These are phyloP conservation scores for Rhabdomys pumilio DNA, from an alignment of 2,797 vertebrate species.

Conservation along the genomic window DNA sequence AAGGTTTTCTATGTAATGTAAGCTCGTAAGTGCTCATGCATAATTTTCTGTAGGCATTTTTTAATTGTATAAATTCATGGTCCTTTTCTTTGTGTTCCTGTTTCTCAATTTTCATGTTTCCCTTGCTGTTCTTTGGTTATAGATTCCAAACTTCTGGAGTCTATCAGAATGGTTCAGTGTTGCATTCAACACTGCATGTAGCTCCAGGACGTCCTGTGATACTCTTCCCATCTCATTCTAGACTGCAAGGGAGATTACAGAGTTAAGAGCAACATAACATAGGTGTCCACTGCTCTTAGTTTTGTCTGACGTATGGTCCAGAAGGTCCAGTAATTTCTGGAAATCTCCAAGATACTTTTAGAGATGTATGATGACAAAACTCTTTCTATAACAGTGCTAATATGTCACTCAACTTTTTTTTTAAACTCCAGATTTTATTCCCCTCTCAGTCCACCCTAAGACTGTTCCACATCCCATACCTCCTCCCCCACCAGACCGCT, in stretches of 20 bases:
- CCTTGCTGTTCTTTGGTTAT: background rate
- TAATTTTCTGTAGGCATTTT: background rate
- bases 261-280: background rate
- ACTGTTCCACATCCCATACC: too few relatives aligned
- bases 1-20: constrained; percentile 55
- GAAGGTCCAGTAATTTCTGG: background rate
- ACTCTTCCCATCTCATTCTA: constrained; percentile 36
- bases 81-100: constrained; percentile 10
- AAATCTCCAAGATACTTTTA: background rate
- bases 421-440: too few relatives aligned
- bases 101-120: constrained; percentile 32
- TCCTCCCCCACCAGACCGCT: too few relatives aligned
- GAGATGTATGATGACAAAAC: constrained; percentile 18
- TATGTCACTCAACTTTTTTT: background rate
- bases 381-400: constrained; percentile 35
- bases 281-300: background rate
- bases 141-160: constrained; percentile 35
- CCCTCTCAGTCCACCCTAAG: too few relatives aligned
- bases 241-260: background rate
- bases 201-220: constrained; percentile 4
- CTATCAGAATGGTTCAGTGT: constrained; percentile 20
- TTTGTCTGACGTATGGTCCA: background rate
- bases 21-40: background rate
- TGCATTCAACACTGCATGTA: background rate
- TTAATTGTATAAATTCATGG: background rate